Evolutionary conservation across 1,140 invertebrate species (phyloP).

Genomic region (Psilanteris sp.): DNA sequence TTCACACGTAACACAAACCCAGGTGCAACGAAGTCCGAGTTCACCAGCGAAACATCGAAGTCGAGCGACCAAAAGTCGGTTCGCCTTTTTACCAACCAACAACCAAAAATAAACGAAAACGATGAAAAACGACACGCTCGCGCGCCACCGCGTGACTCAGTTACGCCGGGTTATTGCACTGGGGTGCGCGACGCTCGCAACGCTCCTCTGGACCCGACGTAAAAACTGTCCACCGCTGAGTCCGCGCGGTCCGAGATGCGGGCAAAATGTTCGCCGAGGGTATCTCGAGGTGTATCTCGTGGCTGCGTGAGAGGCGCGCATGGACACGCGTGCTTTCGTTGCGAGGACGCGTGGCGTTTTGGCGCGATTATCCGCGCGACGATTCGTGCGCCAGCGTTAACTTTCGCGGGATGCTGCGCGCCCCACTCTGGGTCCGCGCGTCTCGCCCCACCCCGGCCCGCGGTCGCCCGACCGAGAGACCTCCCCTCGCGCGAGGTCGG

Average conservation of each 20-base stretch:
- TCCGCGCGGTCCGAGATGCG: no score
- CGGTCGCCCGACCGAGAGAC: constrained; percentile 9
- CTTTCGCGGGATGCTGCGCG: constrained; percentile 43
- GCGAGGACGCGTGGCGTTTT: constrained; percentile 64
- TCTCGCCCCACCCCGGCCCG: background rate
- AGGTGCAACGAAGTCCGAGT: no score
- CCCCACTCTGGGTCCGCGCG: background rate
- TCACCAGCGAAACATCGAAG: no score
- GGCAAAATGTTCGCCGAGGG: no score
- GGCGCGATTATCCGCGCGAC: constrained; percentile 55
- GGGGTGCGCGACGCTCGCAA: constrained; percentile 6
- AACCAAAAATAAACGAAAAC: no score
- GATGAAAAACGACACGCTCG: constrained; percentile 3
- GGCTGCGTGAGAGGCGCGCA: constrained; percentile 18
- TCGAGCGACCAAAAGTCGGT: no score
- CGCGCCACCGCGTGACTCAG: constrained; percentile 5
- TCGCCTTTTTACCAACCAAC: no score
- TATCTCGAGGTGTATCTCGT: no score
- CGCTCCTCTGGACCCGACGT: no score
- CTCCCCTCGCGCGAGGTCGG: constrained; percentile 50
- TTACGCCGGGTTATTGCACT: constrained; percentile 6
- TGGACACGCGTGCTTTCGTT: constrained; percentile 58
- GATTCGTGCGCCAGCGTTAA: constrained; percentile 48
- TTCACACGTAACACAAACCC: no score
- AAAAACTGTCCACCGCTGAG: no score